Conservation (phyloP, 2,113 vertebrate genomes). For the Arenaria interpres region DNA sequence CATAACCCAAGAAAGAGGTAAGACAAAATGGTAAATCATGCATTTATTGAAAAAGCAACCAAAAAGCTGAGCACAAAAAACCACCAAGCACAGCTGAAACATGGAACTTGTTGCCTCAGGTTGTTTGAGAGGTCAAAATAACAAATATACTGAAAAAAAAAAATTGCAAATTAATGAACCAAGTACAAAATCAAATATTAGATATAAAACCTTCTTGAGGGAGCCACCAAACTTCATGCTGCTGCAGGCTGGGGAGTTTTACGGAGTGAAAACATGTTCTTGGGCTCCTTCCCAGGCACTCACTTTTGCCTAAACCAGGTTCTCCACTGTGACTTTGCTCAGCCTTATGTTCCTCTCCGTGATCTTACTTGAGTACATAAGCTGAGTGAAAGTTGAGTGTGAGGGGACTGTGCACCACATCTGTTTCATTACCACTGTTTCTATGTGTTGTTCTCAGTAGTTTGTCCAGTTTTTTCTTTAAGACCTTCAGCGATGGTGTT, state of each 20-base stretch:
- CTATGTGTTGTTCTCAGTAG: background rate
- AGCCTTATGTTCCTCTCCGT: background rate
- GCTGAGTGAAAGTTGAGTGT: background rate
- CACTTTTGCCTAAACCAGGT: rapidly evolving
- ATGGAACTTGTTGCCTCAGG: background rate
- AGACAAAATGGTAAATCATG: background rate
- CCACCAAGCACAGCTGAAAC: background rate
- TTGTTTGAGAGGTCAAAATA: background rate
- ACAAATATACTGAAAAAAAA: background rate
- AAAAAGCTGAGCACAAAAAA: background rate
- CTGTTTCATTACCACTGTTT: background rate
- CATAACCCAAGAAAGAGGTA: background rate
- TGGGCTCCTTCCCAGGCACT: background rate
- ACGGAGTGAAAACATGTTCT: background rate
- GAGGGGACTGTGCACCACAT: background rate
- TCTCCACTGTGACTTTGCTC: background rate
- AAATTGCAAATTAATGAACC: background rate
- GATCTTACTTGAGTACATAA: background rate
- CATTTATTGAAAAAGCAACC: background rate
- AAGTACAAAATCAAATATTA: background rate
- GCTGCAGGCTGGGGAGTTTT: background rate
- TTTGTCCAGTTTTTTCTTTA: background rate
- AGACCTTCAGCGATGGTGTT: background rate
- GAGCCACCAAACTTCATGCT: background rate
- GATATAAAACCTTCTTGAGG: background rate